phyloP scores from a whole-genome alignment of 2,113 vertebrate species.

The Phaethon lepturus region DNA sequence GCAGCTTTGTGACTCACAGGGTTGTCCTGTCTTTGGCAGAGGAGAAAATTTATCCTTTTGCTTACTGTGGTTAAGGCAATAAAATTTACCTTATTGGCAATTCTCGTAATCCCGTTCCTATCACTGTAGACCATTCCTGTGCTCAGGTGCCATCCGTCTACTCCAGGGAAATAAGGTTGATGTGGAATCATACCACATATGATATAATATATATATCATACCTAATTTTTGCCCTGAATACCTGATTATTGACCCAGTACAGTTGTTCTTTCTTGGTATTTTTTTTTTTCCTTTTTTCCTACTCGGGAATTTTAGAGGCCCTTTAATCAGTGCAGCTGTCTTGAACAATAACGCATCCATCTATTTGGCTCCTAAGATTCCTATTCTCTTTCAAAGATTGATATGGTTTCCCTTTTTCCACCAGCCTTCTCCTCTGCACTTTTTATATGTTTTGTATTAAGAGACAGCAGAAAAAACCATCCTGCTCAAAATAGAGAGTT shows the following conservation, averaged over 20 bases:
- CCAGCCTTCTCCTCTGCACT: background rate
- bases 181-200: background rate
- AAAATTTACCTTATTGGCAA: background rate
- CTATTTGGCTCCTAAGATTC: background rate
- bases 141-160: background rate
- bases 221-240: background rate
- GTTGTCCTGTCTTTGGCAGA: background rate
- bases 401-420: background rate
- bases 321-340: background rate
- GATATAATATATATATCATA: too few species aligned
- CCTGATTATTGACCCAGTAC: background rate
- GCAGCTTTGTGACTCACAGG: background rate
- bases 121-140: background rate
- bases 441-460: constrained; percentile 4
- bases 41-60: background rate
- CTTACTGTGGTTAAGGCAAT: background rate
- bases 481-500: background rate
- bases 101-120: background rate
- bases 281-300: background rate
- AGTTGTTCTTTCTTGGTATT: background rate
- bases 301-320: background rate
- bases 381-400: background rate
- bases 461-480: background rate
- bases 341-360: background rate
- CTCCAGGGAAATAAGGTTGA: background rate